Percentiles rank a stretch among this genome's conserved stretches.
Conservation (phyloP, 2,797 vertebrate species). For the Sebastes matsubarae region DNA sequence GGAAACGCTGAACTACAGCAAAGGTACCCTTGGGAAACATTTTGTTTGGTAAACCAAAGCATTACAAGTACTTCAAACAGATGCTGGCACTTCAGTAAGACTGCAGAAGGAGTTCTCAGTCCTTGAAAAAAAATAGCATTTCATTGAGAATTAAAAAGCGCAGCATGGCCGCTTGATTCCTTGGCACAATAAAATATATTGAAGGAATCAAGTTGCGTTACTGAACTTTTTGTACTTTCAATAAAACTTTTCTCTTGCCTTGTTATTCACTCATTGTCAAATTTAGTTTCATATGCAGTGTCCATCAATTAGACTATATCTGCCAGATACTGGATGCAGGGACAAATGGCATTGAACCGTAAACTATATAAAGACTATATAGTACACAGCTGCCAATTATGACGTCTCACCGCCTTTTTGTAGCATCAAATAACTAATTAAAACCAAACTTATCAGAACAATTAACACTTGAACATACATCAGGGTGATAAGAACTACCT, state of each 20-base stretch:
- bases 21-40: conserved; percentile 1
- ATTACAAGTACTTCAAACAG: conserved; percentile 11
- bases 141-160: conserved; percentile 3
- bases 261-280: not conserved
- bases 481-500: no score
- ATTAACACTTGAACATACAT: no score
- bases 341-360: not conserved
- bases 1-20: not conserved
- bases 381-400: no score
- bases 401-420: no score
- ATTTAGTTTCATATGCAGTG: not conserved
- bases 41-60: not conserved
- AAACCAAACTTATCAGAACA: no score
- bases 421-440: no score
- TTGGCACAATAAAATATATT: not conserved
- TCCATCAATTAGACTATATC: not conserved
- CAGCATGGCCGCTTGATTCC: not conserved
- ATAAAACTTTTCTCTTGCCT: not conserved
- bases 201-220: not conserved
- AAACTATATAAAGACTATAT: no score
- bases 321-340: not conserved
- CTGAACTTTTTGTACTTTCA: not conserved
- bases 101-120: not conserved
- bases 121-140: not conserved
- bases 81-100: conserved; percentile 14